Conservation (phyloP, 2,113 vertebrate genomes). For the Theristicus caerulescens region DNA sequence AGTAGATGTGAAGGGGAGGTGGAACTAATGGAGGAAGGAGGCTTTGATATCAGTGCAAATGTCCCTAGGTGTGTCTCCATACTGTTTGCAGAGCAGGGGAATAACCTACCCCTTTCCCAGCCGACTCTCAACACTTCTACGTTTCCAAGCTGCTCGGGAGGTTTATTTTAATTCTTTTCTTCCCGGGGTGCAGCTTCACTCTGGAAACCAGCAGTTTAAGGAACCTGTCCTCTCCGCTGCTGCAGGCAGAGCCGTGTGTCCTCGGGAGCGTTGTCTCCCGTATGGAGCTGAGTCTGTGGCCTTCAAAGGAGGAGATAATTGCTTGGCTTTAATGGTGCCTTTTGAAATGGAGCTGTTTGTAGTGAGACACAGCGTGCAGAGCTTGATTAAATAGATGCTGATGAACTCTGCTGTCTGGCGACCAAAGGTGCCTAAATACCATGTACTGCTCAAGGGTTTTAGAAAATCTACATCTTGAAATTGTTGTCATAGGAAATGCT, state of each 20-base stretch:
- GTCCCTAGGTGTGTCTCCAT: rapidly evolving
- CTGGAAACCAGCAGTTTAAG: background rate
- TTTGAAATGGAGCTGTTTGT: background rate
- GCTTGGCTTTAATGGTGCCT: background rate
- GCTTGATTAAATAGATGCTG: background rate
- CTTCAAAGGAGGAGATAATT: background rate
- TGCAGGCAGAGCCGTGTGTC: background rate
- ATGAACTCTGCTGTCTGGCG: background rate
- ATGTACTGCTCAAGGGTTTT: background rate
- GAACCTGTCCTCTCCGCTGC: background rate
- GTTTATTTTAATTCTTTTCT: background rate
- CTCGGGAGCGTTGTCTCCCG: background rate
- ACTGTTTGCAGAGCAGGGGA: background rate
- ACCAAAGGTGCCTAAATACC: background rate
- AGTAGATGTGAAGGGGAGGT: background rate
- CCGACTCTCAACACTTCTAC: background rate
- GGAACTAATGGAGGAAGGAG: background rate
- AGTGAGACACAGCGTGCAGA: background rate
- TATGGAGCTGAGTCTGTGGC: background rate
- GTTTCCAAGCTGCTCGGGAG: background rate
- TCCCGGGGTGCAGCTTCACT: background rate
- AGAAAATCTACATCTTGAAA: background rate
- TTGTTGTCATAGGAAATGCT: background rate
- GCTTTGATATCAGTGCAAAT: background rate
- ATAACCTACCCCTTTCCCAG: background rate